Evolutionary conservation across 2,113 vertebrate genomes (phyloP), one percentile per base, ranked within the genome.

Genomic region (Cochlearius cochlearius): DNA sequence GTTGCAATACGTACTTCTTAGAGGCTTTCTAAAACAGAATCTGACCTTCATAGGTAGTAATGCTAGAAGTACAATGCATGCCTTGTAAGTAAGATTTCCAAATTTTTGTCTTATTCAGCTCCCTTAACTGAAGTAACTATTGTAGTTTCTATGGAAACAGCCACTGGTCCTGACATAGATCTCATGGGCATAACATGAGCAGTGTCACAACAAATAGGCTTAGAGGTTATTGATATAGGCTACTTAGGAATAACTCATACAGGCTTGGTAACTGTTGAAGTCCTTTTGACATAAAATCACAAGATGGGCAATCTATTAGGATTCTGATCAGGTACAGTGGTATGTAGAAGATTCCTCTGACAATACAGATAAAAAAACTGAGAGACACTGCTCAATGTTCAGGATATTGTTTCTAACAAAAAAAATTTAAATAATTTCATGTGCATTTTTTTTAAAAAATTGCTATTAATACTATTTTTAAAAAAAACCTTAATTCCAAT

Each of bases 171-270:
- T 77, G 32, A 26, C 72, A 50, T 86, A 47, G 49, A 90, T 92
- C 74, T 95, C 47, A 63, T 94, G 80, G 94, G 71, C 94, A 97
- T 98, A 96, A 97, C 97, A 97, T 94, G 83, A 97, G 93, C 43
- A 63, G 95, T 97, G 95, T 97, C 95, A 96, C 95, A 96, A 94
- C 77, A 93, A 90, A 93, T 83, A 95, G 90, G 76, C 92, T 96
- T 79, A 78, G 92, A 78, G 95, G 93, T 98, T 96, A 97, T 73
- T 97, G 96, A 96, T 90, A 94, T 34, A 38, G 73, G 55, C 82
- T 80, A 92, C 94, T 96, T 83, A 89, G 93, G 92, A 97, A 97
- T 95, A 97, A 96, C 59, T 96, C 97, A 96, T 97, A 77, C 87
- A 95, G 85, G 43, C 58, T 74, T 90, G 72, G 79, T 86, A 92